A percentile compares a stretch with the other conserved stretches of the same genome.
These are phyloP conservation scores for Poecile atricapillus DNA, from an alignment of 2,113 vertebrate genomes.

Conservation along the genomic window DNA sequence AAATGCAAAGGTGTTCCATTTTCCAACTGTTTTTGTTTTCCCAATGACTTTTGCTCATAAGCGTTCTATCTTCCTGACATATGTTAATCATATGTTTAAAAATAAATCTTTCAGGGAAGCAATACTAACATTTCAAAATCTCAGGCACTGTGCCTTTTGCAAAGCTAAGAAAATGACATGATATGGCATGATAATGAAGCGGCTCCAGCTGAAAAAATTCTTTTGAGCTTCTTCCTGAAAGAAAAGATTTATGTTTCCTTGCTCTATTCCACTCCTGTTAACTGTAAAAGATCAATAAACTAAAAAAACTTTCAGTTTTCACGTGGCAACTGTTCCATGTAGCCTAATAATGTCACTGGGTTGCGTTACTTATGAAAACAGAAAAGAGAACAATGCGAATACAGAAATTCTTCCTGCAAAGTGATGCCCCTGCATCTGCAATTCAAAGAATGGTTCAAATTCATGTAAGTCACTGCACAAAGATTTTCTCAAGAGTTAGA, in stretches of 20 bases:
- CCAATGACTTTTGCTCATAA: constrained; percentile 9
- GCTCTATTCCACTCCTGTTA: neutral
- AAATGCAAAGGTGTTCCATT: constrained; percentile 43
- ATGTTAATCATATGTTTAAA: constrained; percentile 13
- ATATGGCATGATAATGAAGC: constrained; percentile 33
- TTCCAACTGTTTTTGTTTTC: constrained; percentile 50
- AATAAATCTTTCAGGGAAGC: constrained; percentile 27
- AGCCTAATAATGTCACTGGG: constrained; percentile 58
- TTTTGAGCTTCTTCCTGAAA: constrained; percentile 47
- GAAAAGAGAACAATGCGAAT: neutral
- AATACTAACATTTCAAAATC: constrained; percentile 41
- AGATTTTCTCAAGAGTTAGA: neutral
- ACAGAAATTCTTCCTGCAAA: neutral
- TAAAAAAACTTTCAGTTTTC: constrained; percentile 1
- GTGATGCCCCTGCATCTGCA: constrained; percentile 10
- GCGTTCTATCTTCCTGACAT: constrained; percentile 24
- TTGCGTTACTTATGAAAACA: neutral
- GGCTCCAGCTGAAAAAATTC: neutral
- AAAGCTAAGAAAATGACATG: constrained; percentile 33
- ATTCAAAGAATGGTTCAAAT: constrained; percentile 26
- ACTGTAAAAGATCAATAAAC: constrained; percentile 29
- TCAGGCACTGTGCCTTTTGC: constrained; percentile 19
- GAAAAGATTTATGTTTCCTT: neutral
- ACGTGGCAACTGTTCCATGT: neutral
- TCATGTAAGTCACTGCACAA: neutral